Conservation (phyloP, 2,113 vertebrate genomes). For the Nansenia antarctica region DNA sequence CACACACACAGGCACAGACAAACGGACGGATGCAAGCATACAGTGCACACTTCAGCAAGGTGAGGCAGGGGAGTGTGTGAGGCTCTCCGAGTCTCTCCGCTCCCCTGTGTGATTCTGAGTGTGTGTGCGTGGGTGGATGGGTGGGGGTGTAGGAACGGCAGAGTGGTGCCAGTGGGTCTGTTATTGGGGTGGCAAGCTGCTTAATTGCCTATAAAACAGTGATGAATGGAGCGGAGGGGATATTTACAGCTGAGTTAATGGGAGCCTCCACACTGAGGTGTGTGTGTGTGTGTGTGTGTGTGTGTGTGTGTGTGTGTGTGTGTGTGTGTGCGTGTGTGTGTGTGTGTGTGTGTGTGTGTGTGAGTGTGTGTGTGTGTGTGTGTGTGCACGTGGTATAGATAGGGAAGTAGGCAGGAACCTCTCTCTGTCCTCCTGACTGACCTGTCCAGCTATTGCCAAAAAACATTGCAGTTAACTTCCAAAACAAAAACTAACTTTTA, state of each 20-base stretch:
- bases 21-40: background rate
- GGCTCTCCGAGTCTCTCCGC: background rate
- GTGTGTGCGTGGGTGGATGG: constrained; percentile 14
- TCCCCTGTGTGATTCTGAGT: background rate
- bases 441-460: background rate
- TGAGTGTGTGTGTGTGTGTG: background rate
- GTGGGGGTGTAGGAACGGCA: background rate
- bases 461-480: background rate
- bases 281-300: background rate
- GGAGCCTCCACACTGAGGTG: constrained; percentile 25
- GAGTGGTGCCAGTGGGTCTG: constrained; percentile 20
- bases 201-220: constrained; percentile 68
- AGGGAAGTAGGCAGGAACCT: background rate
- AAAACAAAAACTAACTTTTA: too few species aligned
- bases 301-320: constrained; percentile 2
- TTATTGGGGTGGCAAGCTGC: constrained; percentile 48
- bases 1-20: constrained; percentile 5
- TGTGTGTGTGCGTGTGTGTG: background rate
- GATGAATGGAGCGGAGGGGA: constrained; percentile 54
- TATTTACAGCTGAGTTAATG: constrained; percentile 60
- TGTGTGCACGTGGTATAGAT: background rate
- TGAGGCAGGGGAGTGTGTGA: constrained; percentile 13
- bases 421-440: constrained; percentile 4
- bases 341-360: background rate
- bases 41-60: too few species aligned